A percentile compares a stretch with the other conserved stretches of the same genome.
Evolutionary conservation across 2,888 invertebrate species (phyloP).

Genomic region (Myathropa florea): DNA sequence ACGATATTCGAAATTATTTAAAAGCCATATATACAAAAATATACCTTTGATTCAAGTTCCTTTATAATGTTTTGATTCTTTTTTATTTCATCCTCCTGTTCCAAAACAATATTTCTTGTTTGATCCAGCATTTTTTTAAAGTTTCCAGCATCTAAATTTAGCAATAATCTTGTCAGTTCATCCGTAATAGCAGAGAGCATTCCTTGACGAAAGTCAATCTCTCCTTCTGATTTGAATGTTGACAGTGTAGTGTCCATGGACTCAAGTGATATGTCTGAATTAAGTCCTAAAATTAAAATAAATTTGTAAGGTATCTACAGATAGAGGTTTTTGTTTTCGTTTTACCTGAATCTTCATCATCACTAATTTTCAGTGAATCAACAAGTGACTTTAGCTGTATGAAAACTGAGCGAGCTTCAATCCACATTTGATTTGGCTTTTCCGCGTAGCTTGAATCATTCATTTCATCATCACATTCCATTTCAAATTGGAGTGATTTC

Average conservation of each 20-base stretch:
- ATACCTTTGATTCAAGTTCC: conserved; percentile 89
- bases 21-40: not conserved
- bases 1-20: not conserved
- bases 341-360: conserved; percentile 87
- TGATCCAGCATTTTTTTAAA: conserved; percentile 89
- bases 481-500: conserved; percentile 92
- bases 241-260: conserved; percentile 82
- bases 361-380: conserved; percentile 87
- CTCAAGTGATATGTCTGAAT: conserved; percentile 86
- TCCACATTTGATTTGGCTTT: conserved; percentile 83
- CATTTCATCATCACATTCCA: conserved; percentile 89
- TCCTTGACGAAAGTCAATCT: conserved; percentile 83
- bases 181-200: conserved; percentile 87
- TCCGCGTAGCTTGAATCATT: conserved; percentile 82
- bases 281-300: conserved; percentile 81
- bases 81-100: conserved; percentile 90
- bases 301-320: not conserved
- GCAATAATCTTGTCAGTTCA: conserved; percentile 87
- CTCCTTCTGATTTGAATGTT: conserved; percentile 76
- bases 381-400: conserved; percentile 88
- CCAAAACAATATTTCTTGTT: conserved; percentile 87
- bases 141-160: conserved; percentile 88
- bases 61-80: conserved; percentile 89
- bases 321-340: not conserved
- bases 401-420: conserved; percentile 86